A percentile compares a stretch with the other conserved stretches of the same genome.
Conservation (phyloP, 2,888 invertebrate genomes). For the Cataglyphis rosenhaueri region DNA sequence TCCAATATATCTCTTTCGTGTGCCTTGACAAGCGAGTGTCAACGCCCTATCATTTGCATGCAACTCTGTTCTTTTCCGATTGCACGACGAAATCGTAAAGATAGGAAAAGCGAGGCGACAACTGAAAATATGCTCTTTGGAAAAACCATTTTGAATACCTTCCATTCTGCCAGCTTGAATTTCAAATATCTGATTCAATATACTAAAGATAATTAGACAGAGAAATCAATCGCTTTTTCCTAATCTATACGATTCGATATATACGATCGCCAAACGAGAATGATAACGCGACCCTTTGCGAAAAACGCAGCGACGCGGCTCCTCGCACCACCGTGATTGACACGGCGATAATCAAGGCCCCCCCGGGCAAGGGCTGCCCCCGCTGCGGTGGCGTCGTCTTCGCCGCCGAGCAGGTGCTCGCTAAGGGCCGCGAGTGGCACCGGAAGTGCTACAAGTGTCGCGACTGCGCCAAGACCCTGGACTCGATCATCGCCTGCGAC, state of each 20-base stretch:
- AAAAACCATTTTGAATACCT: neutral
- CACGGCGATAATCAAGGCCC: slow-evolving; percentile 92
- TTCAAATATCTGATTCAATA: neutral
- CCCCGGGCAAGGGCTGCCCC: slow-evolving; percentile 95
- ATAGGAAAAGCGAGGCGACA: slow-evolving; percentile 28
- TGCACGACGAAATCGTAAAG: slow-evolving; percentile 10
- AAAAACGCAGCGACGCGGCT: slow-evolving; percentile 89
- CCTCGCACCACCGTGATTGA: slow-evolving; percentile 92
- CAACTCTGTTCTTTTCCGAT: slow-evolving; percentile 1
- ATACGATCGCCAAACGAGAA: neutral
- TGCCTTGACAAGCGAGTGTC: slow-evolving; percentile 36
- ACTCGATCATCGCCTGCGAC: slow-evolving; percentile 98
- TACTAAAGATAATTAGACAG: neutral
- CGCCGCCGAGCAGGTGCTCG: slow-evolving; percentile 97
- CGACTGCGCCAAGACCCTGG: slow-evolving; percentile 97
- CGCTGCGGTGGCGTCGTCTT: slow-evolving; percentile 96
- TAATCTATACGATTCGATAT: slow-evolving; percentile 24
- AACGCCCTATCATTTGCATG: slow-evolving; percentile 58
- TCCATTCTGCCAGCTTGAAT: neutral
- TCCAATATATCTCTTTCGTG: neutral
- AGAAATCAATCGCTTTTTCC: slow-evolving; percentile 22
- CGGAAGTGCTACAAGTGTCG: slow-evolving; percentile 97
- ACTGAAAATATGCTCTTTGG: neutral
- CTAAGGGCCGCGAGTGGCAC: slow-evolving; percentile 96
- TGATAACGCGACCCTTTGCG: slow-evolving; percentile 30